Evolutionary conservation across 2,113 vertebrate species (phyloP), one percentile per base, ranked within the genome.

Genomic region (Callipepla squamata): DNA sequence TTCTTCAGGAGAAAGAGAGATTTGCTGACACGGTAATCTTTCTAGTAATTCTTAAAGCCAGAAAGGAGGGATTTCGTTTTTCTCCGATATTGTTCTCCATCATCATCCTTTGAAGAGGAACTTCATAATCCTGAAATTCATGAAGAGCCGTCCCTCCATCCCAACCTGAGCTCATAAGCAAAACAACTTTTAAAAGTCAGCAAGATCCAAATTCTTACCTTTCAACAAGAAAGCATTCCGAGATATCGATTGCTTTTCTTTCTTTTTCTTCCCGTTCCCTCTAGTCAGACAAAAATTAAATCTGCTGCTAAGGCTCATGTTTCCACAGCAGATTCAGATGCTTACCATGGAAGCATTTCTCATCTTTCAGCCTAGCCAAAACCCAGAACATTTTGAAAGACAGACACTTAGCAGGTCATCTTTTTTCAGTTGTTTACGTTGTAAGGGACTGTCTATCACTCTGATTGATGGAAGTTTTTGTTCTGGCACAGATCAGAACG

Each of bases 61-160:
- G 51, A 74, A 85, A 45, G 47, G 68, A 70, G 93, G 68, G 42
- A 44, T 13, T 5, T 34, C 13, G 44, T 28, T 44, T 53, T 76
- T 47, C 19, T 20, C 30, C 45, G 65, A 2, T 44, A 2, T 62
- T 89, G 38, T 58, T 36, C 47, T 48, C 80, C 38, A 26, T 51
- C 62, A 67, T 81, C 68, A 55, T 62, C 50, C 34, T 85, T 91
- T 95, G 57, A 89, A 90, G 53, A 65, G 19, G 74, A 93, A 93
- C 36, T 63, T 90, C 86, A 45, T 45, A 53, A 38, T 42, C 25
- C 73, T 89, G 36, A 92, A 87, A 69, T 61, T 75, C 18, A n/a
- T 25, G 20, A 85, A 57, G 34, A 51, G 13, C 36, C 59, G 4
- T 42, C 80, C 45, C 17, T 42, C 40, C n/a, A 15, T 67, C 34